These are phyloP conservation scores for Apodemus speciosus DNA, from an alignment of 2,113 vertebrate genomes.

Conservation along the genomic window DNA sequence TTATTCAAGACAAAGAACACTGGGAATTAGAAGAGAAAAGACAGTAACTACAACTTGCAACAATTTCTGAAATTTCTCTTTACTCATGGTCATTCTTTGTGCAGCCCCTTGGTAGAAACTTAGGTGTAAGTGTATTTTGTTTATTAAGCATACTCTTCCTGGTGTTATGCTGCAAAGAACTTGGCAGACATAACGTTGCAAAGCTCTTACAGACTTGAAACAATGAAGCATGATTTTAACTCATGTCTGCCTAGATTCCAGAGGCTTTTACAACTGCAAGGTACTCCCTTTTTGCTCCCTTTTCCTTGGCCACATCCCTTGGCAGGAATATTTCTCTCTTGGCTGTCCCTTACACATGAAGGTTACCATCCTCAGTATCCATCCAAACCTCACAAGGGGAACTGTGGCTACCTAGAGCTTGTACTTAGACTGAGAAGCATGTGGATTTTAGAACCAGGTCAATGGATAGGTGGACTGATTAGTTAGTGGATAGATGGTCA, in stretches of 20 bases:
- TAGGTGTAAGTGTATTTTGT: background rate
- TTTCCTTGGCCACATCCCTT: background rate
- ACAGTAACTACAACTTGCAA: background rate
- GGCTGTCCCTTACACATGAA: background rate
- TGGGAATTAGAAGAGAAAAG: background rate
- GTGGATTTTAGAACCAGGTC: background rate
- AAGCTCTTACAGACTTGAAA: background rate
- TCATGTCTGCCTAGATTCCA: background rate
- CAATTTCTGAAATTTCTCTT: background rate
- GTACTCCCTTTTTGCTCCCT: background rate
- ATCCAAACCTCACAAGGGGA: background rate
- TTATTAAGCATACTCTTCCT: background rate
- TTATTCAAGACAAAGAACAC: background rate
- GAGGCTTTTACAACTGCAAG: background rate
- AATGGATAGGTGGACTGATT: background rate
- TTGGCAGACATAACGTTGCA: background rate
- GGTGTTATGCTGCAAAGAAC: background rate
- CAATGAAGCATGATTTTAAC: constrained; percentile 2
- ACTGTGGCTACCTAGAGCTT: background rate
- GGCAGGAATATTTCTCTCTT: background rate
- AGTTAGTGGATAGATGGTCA: background rate
- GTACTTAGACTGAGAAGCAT: background rate
- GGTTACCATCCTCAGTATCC: background rate
- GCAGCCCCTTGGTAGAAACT: background rate
- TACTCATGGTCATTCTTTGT: background rate